Percentiles rank a stretch among this genome's conserved stretches.
Evolutionary conservation across 2,888 invertebrate genomes (phyloP).

Genomic region (Spialia ferax): DNA sequence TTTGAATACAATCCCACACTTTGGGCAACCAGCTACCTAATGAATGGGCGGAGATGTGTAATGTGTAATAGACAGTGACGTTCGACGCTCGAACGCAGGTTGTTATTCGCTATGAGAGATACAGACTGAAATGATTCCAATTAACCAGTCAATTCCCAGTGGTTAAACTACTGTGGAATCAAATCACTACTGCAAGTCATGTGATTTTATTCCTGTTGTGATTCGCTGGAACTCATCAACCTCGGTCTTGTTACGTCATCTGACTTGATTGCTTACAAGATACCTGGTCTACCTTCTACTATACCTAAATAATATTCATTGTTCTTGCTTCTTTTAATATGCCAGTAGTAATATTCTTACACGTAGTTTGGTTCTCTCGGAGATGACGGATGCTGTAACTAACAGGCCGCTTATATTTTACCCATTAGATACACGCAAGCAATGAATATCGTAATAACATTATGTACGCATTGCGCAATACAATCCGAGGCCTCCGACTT

Average conservation of each 20-base stretch:
- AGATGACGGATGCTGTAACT: no score
- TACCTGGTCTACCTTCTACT: no score
- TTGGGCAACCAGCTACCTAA: constrained; percentile 55
- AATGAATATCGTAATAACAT: no score
- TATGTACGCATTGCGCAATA: no score
- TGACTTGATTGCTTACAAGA: no score
- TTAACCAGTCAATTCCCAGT: constrained; percentile 11
- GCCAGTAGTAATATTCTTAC: no score
- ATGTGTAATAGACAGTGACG: constrained; percentile 41
- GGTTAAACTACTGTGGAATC: neutral
- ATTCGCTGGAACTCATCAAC: constrained; percentile 12
- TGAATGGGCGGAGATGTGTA: constrained; percentile 51
- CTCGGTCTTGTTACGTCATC: neutral
- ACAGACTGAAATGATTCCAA: constrained; percentile 35
- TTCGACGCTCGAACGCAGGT: constrained; percentile 41
- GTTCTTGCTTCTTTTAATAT: no score
- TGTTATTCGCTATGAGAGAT: constrained; percentile 35
- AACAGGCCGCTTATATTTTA: no score
- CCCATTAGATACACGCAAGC: no score
- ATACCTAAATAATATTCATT: no score
- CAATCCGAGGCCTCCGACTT: no score
- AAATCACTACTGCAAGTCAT: constrained; percentile 23
- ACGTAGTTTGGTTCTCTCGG: no score
- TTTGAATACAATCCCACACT: constrained; percentile 62
- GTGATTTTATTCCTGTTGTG: constrained; percentile 2